Percentiles rank a stretch among this genome's conserved stretches.
phyloP scores from a whole-genome alignment of 2,888 invertebrate species.

The Drosophila colorata region DNA sequence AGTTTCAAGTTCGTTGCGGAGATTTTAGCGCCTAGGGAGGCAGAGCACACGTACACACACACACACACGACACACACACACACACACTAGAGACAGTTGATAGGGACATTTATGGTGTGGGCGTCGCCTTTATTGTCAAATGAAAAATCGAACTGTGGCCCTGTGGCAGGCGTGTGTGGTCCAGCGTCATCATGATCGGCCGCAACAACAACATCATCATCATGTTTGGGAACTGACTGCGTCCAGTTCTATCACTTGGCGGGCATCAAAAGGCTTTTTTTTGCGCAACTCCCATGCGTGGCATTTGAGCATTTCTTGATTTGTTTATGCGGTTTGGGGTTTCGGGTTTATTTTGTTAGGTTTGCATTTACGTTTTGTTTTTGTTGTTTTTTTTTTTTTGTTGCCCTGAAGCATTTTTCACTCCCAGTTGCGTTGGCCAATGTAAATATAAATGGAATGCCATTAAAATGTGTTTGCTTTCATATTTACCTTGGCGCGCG shows the following conservation, averaged over 20 bases:
- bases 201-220: slow-evolving; percentile 1
- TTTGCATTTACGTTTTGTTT: slow-evolving; percentile 27
- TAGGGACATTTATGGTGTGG: slow-evolving; percentile 70
- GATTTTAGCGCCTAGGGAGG: slow-evolving; percentile 69
- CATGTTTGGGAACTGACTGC: slow-evolving; percentile 3
- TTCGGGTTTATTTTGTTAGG: slow-evolving; percentile 66
- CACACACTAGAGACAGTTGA: slow-evolving; percentile 19
- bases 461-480: slow-evolving; percentile 77
- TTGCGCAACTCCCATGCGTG: slow-evolving; percentile 65
- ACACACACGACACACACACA: slow-evolving; percentile 18
- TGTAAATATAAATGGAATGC: slow-evolving; percentile 73
- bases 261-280: slow-evolving; percentile 54
- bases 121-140: slow-evolving; percentile 72
- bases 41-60: slow-evolving; percentile 31
- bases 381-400: background rate
- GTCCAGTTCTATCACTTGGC: slow-evolving; percentile 49
- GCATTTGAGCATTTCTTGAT: slow-evolving; percentile 58
- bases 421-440: slow-evolving; percentile 27
- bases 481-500: slow-evolving; percentile 72
- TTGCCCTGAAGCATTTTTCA: slow-evolving; percentile 41
- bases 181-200: slow-evolving; percentile 4
- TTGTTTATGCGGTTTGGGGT: slow-evolving; percentile 68
- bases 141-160: slow-evolving; percentile 72
- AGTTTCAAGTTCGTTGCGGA: slow-evolving; percentile 73
- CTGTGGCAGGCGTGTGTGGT: slow-evolving; percentile 52